Percentiles rank a stretch among this genome's conserved stretches.
Evolutionary conservation across 2,113 vertebrate genomes (phyloP).

Genomic region (Stegastes partitus): DNA sequence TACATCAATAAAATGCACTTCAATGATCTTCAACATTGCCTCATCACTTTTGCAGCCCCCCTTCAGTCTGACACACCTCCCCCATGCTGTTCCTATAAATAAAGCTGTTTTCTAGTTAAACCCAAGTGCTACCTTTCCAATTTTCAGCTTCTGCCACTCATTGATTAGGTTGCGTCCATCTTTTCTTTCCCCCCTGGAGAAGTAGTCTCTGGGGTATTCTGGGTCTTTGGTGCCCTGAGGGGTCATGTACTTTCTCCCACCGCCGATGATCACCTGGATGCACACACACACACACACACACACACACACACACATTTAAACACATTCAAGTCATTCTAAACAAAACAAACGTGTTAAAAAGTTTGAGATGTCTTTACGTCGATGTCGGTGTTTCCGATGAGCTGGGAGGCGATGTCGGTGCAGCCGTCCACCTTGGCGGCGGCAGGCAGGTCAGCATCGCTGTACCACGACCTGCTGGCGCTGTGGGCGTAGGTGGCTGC

Average conservation of each 20-base stretch:
- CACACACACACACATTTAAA: neutral
- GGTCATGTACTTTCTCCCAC: constrained; percentile 87
- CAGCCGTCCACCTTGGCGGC: constrained; percentile 79
- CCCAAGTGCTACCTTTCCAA: constrained; percentile 74
- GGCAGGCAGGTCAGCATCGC: constrained; percentile 82
- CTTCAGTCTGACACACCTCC: neutral
- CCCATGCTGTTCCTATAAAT: neutral
- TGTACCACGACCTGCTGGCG: constrained; percentile 86
- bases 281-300: constrained; percentile 1
- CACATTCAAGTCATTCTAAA: neutral
- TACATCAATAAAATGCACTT: neutral
- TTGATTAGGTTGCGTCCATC: constrained; percentile 80
- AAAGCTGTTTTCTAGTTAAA: neutral
- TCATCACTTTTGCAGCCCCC: neutral
- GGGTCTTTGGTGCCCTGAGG: constrained; percentile 81
- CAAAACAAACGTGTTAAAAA: neutral
- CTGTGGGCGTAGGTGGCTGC: constrained; percentile 85
- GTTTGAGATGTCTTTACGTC: constrained; percentile 65
- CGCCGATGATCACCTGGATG: constrained; percentile 85
- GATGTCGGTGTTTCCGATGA: constrained; percentile 84
- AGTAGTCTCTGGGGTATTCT: constrained; percentile 78
- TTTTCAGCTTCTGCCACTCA: constrained; percentile 81
- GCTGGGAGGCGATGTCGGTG: constrained; percentile 84
- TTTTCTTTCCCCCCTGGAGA: constrained; percentile 69
- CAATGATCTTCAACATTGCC: constrained; percentile 4